These are phyloP conservation scores for Isurus oxyrinchus DNA, from an alignment of 2,113 vertebrate species.

Conservation along the genomic window DNA sequence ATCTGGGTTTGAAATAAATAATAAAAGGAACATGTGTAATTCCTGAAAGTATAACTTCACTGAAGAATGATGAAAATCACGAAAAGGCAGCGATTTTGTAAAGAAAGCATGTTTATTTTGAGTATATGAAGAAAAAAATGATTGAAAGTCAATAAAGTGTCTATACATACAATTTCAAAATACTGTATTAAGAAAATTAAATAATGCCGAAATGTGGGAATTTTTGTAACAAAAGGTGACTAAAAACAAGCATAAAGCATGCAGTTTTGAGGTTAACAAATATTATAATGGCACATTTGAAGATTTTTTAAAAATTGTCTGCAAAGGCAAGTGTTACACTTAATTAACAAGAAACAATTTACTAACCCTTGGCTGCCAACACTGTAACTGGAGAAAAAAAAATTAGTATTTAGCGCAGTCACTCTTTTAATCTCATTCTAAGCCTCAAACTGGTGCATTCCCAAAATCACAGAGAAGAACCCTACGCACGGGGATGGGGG, in stretches of 20 bases:
- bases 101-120: slow-evolving; percentile 69
- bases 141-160: slow-evolving; percentile 64
- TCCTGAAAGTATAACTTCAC: slow-evolving; percentile 27
- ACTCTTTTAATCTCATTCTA: not conserved
- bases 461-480: slow-evolving; percentile 6
- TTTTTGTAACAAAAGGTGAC: slow-evolving; percentile 55
- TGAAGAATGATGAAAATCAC: slow-evolving; percentile 36
- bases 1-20: not conserved
- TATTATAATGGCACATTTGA: slow-evolving; percentile 52
- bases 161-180: slow-evolving; percentile 38
- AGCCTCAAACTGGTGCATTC: slow-evolving; percentile 15
- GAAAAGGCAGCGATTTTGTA: slow-evolving; percentile 44
- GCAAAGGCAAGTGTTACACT: slow-evolving; percentile 33
- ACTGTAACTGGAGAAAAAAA: slow-evolving; percentile 16
- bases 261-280: slow-evolving; percentile 65
- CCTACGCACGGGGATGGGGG: too few species aligned
- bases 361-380: slow-evolving; percentile 26
- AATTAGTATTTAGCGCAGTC: slow-evolving; percentile 21
- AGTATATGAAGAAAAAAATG: slow-evolving; percentile 58
- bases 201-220: slow-evolving; percentile 64
- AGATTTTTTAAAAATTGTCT: slow-evolving; percentile 30
- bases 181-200: slow-evolving; percentile 54
- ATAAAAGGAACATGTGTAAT: slow-evolving; percentile 25
- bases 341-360: slow-evolving; percentile 34
- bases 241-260: slow-evolving; percentile 66